Evolutionary conservation across 2,113 vertebrate genomes (phyloP).

Genomic region (Otus sunia): DNA sequence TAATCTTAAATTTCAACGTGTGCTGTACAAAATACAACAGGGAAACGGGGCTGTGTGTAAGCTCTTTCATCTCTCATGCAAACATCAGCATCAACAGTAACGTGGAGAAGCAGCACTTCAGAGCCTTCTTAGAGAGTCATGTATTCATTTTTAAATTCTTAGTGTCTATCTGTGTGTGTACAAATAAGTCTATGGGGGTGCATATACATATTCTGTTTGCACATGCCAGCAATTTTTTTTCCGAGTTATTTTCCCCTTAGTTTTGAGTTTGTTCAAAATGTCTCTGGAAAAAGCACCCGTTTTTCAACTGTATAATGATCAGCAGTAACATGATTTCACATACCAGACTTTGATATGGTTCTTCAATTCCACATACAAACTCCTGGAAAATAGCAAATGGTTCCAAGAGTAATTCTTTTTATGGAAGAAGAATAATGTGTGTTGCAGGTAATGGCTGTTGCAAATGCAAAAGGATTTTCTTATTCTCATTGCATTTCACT

Average conservation of each 20-base stretch:
- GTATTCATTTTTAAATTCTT: background rate
- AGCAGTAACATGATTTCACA: background rate
- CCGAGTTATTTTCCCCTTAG: background rate
- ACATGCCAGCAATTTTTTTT: background rate
- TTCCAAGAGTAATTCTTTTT: background rate
- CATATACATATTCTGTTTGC: background rate
- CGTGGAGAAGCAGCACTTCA: background rate
- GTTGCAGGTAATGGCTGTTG: background rate
- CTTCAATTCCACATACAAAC: background rate
- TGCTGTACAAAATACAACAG: background rate
- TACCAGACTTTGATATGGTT: background rate
- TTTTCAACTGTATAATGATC: background rate
- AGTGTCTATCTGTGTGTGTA: background rate
- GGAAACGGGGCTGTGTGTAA: background rate
- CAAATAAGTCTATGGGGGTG: background rate
- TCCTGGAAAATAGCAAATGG: background rate
- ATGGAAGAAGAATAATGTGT: background rate
- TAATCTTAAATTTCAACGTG: background rate
- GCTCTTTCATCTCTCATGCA: background rate
- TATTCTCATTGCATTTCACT: background rate
- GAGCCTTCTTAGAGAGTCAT: background rate
- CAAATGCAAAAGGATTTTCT: background rate
- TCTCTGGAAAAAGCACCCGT: background rate
- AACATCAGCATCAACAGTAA: background rate
- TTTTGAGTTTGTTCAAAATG: background rate